These are phyloP conservation scores for Metridium senile DNA, from an alignment of 92 coral and sea anemone species.

Conservation along the genomic window DNA sequence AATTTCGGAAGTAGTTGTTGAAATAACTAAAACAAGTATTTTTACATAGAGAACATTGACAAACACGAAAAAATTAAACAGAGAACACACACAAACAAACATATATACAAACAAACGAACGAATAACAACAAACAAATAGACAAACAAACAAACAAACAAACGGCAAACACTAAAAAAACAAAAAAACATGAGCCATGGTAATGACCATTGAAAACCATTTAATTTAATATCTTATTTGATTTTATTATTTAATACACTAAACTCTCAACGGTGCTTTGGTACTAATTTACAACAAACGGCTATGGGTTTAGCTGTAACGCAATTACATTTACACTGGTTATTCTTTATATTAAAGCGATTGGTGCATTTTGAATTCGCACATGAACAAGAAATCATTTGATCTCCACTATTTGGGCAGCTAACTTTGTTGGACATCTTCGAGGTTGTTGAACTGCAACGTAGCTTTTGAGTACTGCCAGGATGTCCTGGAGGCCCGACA, in stretches of 20 bases:
- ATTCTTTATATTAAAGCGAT: neutral
- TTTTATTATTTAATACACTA: too few species aligned
- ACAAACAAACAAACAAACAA: neutral
- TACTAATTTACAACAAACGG: neutral
- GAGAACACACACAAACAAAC: too few species aligned
- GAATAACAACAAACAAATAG: too few species aligned
- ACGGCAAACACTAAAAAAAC: neutral
- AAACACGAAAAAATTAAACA: too few species aligned
- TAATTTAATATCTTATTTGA: too few species aligned
- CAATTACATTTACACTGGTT: neutral
- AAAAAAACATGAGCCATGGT: neutral
- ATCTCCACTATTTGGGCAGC: neutral
- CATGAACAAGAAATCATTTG: constrained; percentile 1
- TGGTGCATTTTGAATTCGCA: neutral
- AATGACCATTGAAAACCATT: neutral
- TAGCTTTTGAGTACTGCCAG: neutral
- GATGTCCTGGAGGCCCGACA: neutral
- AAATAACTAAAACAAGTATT: too few species aligned
- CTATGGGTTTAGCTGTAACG: neutral
- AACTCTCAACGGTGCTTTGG: too few species aligned
- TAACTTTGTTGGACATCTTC: neutral
- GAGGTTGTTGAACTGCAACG: neutral
- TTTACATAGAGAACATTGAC: too few species aligned
- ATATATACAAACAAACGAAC: too few species aligned
- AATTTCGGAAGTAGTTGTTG: too few species aligned